phyloP scores from a whole-genome alignment of 2,113 vertebrate genomes.

The Irena cyanogastra region DNA sequence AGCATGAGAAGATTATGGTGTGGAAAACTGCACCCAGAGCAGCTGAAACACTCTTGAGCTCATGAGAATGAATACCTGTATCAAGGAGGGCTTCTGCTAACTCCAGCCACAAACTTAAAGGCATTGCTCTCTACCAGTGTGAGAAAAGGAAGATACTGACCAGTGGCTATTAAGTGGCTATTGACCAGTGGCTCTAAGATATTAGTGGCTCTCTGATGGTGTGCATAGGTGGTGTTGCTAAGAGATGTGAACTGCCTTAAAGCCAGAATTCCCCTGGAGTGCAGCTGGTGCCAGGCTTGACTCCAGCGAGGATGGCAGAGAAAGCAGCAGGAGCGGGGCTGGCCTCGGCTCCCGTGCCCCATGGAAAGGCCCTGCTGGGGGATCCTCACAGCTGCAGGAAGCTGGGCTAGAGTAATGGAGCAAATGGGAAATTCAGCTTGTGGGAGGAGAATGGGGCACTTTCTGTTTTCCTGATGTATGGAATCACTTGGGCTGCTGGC shows the following conservation, averaged over 20 bases:
- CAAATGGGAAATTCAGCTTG: neutral
- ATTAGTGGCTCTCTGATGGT: neutral
- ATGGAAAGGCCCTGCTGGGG: fast-evolving
- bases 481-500: neutral
- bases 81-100: neutral
- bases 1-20: neutral
- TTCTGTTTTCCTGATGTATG: neutral
- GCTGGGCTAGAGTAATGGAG: neutral
- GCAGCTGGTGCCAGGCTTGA: neutral
- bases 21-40: neutral
- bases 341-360: fast-evolving
- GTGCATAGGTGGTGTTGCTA: neutral
- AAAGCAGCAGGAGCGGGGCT: fast-evolving
- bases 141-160: neutral
- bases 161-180: too few species aligned
- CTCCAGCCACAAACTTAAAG: neutral
- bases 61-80: neutral
- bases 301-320: neutral
- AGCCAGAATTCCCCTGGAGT: neutral
- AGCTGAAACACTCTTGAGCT: neutral
- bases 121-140: neutral
- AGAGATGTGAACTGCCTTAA: neutral
- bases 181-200: too few species aligned
- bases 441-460: fast-evolving
- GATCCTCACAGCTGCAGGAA: neutral